These are phyloP conservation scores for Polypterus senegalus DNA, from an alignment of 2,113 vertebrate species.

Conservation along the genomic window DNA sequence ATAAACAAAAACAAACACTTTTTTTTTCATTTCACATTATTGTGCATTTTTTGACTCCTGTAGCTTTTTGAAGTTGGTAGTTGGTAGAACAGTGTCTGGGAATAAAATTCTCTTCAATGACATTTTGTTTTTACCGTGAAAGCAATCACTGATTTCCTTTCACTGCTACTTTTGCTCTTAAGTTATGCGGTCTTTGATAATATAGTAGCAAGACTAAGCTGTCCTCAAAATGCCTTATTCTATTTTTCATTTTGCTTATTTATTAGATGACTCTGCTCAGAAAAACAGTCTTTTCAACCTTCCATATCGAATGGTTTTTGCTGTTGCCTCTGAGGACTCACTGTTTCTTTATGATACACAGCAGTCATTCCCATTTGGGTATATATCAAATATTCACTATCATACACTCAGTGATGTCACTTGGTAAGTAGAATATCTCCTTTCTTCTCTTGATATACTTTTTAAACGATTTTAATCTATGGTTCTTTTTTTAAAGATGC, in stretches of 20 bases:
- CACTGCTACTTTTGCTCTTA: no score
- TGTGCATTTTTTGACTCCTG: no score
- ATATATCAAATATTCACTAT: conserved; percentile 90
- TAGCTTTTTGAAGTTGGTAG: no score
- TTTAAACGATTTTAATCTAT: no score
- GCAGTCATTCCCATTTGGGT: conserved; percentile 79
- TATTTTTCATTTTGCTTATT: neutral
- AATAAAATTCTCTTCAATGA: neutral
- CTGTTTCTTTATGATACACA: conserved; percentile 87
- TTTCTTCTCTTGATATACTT: no score
- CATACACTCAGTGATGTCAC: conserved; percentile 92
- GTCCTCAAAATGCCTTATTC: neutral
- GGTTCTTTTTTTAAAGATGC: no score
- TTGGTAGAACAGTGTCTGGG: neutral
- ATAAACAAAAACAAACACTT: no score
- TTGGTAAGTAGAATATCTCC: conserved; percentile 54
- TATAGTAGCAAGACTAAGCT: neutral
- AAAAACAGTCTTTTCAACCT: conserved; percentile 48
- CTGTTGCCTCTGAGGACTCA: conserved; percentile 88
- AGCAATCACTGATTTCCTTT: neutral
- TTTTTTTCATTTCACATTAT: no score
- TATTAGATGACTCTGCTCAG: conserved; percentile 44
- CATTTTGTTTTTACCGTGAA: conserved; percentile 9
- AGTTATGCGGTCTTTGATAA: no score
- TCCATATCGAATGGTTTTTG: conserved; percentile 87